Conservation (phyloP, 2,113 vertebrate species). For the Deroptyus accipitrinus region DNA sequence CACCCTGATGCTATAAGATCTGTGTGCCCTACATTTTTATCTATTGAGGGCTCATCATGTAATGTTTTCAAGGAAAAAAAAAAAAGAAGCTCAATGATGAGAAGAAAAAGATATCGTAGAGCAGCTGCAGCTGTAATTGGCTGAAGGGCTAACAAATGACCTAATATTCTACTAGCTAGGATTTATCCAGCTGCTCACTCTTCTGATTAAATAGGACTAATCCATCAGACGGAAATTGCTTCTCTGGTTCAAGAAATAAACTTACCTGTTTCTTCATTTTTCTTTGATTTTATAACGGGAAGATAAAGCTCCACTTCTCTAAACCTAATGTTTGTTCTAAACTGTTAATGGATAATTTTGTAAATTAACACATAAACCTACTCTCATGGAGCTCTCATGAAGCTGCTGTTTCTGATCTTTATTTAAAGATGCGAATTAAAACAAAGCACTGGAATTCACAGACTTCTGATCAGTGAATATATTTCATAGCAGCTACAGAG, state of each 20-base stretch:
- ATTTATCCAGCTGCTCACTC: constrained; percentile 41
- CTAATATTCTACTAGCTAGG: constrained; percentile 39
- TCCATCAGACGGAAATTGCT: constrained; percentile 30
- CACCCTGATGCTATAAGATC: neutral
- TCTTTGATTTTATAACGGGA: constrained; percentile 40
- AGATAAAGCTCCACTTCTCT: neutral
- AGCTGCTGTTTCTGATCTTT: constrained; percentile 46
- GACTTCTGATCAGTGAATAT: neutral
- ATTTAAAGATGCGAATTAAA: constrained; percentile 46
- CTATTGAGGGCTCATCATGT: neutral
- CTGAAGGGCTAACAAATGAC: constrained; percentile 58
- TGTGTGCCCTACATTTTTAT: constrained; percentile 25
- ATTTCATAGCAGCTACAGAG: neutral
- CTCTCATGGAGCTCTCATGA: neutral
- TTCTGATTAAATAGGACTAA: constrained; percentile 54
- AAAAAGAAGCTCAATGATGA: neutral
- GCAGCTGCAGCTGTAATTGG: constrained; percentile 53
- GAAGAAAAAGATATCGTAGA: constrained; percentile 18
- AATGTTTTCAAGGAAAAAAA: constrained; percentile 10
- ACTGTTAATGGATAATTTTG: constrained; percentile 36
- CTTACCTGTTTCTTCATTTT: constrained; percentile 54
- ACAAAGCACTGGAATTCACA: neutral
- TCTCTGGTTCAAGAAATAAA: constrained; percentile 12
- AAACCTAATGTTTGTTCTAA: constrained; percentile 38
- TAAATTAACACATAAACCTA: constrained; percentile 15